phyloP scores from a whole-genome alignment of 1,140 invertebrate species.

The Aphidius ervi region DNA sequence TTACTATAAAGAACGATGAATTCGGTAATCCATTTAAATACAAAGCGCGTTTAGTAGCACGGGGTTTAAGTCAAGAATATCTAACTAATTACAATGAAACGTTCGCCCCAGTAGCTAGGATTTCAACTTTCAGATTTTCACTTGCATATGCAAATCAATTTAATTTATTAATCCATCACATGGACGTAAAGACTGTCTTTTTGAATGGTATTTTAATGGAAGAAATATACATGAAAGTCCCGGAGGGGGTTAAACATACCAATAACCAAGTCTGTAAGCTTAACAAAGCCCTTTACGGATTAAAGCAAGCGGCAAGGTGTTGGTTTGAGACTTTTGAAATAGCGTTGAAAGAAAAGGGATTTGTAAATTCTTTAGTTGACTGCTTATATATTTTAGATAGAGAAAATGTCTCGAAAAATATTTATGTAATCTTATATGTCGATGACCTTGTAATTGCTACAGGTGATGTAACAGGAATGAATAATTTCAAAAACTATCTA shows the following conservation, averaged over 20 bases:
- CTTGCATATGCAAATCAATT: constrained; percentile 46
- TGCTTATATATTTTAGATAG: constrained; percentile 21
- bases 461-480: constrained; percentile 1
- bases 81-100: constrained; percentile 36
- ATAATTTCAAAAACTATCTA: constrained; percentile 19
- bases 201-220: constrained; percentile 36
- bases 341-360: constrained; percentile 3
- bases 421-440: constrained; percentile 29
- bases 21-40: constrained; percentile 35
- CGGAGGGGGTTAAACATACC: constrained; percentile 28
- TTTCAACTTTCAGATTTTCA: constrained; percentile 35
- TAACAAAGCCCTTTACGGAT: constrained; percentile 33
- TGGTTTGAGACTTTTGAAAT: constrained; percentile 38
- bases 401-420: constrained; percentile 10
- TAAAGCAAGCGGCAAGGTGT: constrained; percentile 40
- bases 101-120: constrained; percentile 27
- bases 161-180: constrained; percentile 43
- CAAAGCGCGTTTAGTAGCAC: constrained; percentile 47
- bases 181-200: constrained; percentile 40
- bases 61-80: constrained; percentile 42
- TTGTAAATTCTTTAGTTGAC: constrained; percentile 17
- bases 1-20: constrained; percentile 21
- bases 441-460: constrained; percentile 22
- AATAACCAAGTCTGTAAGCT: constrained; percentile 21
- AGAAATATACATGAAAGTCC: constrained; percentile 35